Evolutionary conservation across 2,797 vertebrate genomes (phyloP), one percentile per base, ranked within the genome.

Genomic region (Carapus acus): DNA sequence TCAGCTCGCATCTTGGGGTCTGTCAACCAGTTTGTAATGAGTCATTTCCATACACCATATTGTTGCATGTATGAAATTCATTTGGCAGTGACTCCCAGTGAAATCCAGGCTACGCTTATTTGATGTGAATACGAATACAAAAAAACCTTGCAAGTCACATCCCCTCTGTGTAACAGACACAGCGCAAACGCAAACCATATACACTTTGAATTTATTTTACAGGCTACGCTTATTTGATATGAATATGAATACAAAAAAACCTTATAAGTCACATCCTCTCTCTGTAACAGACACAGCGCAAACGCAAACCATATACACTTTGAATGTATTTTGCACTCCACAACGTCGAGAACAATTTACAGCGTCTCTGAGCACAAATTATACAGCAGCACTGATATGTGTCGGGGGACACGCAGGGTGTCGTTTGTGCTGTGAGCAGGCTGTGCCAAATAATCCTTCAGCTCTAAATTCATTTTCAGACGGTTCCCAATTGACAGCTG

Each of bases 41-140:
- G 20, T 80, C 73, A 80, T 75, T 74, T 60, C 46, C 54, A 63
- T 73, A 67, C n/a, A n/a, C 45, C 33, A 62, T 49, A 61, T 40
- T 70, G 66, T 67, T 43, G 51, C 73, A 71, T 52, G n/a, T 69
- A 53, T 62, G 58, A 41, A 58, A 78, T 65, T 60, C 44, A 44
- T 48, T 65, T 45, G 52, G 43, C 54, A 23, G 67, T 40, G 19
- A 43, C 36, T 61, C 54, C 40, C 65, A 46, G 44, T 43, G 18
- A 45, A 67, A 70, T 40, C 33, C 18, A 20, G 36, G 41, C 7
- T 41, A 18, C 19, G 38, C 38, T 39, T 18, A 19, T 21, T 41
- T 33, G 3, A 33, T 33, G 31, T 9, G 8, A 4, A 33, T 33
- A 33, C 14, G 31, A 33, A 33, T 33, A 33, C 9, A 12, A 33